Conservation (phyloP, 1,140 invertebrate species). For the Danaus melanippus region DNA sequence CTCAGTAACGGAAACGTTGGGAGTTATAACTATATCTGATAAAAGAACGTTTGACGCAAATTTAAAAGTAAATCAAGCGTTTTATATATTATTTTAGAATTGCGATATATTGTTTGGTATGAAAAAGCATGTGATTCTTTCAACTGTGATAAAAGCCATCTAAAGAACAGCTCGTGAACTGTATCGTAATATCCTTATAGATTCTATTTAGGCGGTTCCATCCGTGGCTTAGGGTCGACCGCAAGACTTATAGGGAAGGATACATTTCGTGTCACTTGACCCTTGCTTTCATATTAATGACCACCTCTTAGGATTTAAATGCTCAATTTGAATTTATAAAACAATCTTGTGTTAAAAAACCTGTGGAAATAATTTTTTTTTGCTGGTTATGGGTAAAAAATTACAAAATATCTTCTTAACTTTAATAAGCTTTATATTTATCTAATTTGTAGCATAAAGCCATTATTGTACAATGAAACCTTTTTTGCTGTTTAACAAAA, state of each 20-base stretch:
- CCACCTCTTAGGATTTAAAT: too few relatives aligned
- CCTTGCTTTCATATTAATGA: slow-evolving; percentile 15
- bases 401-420: too few relatives aligned
- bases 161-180: too few relatives aligned
- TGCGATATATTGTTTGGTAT: not conserved
- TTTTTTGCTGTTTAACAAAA: too few relatives aligned
- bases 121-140: not conserved
- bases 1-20: slow-evolving; percentile 13
- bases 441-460: too few relatives aligned
- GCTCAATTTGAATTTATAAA: too few relatives aligned
- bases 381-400: too few relatives aligned
- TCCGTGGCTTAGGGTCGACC: slow-evolving; percentile 33
- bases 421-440: too few relatives aligned
- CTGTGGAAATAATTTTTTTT: too few relatives aligned
- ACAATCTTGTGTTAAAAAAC: too few relatives aligned
- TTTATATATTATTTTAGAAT: not conserved
- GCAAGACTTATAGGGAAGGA: slow-evolving; percentile 32
- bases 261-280: slow-evolving; percentile 33
- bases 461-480: too few relatives aligned
- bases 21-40: slow-evolving; percentile 1
- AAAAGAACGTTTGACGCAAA: not conserved
- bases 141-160: not conserved
- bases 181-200: slow-evolving; percentile 18
- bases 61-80: too few relatives aligned
- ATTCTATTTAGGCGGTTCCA: slow-evolving; percentile 35